Base-by-base conservation (phyloP, 2,888 invertebrate genomes). In the Scrobipalpa atriplicella region DNA sequence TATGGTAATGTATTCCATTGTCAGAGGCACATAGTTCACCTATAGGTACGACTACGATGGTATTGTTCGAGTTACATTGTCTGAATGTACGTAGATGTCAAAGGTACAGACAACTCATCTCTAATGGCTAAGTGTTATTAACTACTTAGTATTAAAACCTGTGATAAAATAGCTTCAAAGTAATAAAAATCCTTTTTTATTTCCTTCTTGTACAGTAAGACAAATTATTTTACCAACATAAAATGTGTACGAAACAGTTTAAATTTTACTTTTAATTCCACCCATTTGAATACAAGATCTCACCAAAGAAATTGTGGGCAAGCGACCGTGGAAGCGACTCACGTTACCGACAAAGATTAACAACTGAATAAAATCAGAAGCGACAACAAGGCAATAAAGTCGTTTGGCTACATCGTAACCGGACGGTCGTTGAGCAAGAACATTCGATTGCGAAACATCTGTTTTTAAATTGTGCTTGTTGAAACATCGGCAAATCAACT, bases 291-390 rank as follows among this genome's bases (percentile, higher is more conserved):
- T 68, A 66, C 61, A 76, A 75, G 73, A 75, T 70, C 71, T 71
- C 72, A 75, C 73, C 73, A 77, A 76, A 78, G 76, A 77, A 77
- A 77, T 76, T 72, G 72, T 72, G 75, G 69, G 74, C 79, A 74
- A 75, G 75, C 74, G 72, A 76, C 77, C 80, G 75, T 78, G 75
- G 73, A 74, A 61, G 71, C 73, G 68, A 69, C 69, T 71, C 71
- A 72, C 73, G 72, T 73, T 73, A 69, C 70, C 62, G 70, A 38
- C 83, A 81, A 76, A 83, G 84, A 85, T 75, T 79, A 82, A 79
- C 76, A 68, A 76, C 71, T 68, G 66, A 69, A 75, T 71, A 72
- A 73, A 71, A 69, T 36, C 72, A 83, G 81, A 81, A 72, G 70
- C 70, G 75, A 75, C 67, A 66, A 18, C 10, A 66, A 66, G 62